A percentile compares a stretch with the other conserved stretches of the same genome.
Evolutionary conservation across 2,888 invertebrate genomes (phyloP).

Genomic region (Himalopsyche tibetana): DNA sequence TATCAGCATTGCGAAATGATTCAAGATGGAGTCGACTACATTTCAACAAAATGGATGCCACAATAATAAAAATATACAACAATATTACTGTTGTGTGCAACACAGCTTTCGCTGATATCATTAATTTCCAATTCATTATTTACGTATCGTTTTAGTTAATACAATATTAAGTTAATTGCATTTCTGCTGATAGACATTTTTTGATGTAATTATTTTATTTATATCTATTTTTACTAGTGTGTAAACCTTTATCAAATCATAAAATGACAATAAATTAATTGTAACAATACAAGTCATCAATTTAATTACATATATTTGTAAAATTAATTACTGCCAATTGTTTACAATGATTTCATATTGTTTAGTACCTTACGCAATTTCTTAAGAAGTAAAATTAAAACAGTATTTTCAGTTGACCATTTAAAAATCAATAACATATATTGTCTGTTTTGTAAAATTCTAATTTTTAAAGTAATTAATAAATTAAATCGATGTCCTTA

Average conservation of each 20-base stretch:
- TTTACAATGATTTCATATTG: neutral
- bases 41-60: conserved; percentile 47
- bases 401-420: neutral
- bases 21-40: conserved; percentile 46
- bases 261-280: neutral
- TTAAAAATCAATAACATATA: neutral
- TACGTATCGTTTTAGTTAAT: conserved; percentile 32
- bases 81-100: neutral
- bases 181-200: conserved; percentile 35
- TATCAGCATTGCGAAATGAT: conserved; percentile 32
- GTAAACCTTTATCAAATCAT: neutral
- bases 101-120: conserved; percentile 32
- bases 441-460: neutral
- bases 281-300: neutral
- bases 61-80: conserved; percentile 28
- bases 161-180: conserved; percentile 10
- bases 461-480: conserved; percentile 8
- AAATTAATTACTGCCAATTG: neutral
- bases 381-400: neutral
- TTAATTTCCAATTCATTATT: neutral
- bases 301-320: neutral
- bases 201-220: conserved; percentile 23
- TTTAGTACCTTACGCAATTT: neutral
- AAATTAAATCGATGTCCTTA: conserved; percentile 16
- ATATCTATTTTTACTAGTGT: neutral